phyloP scores from a whole-genome alignment of 2,797 vertebrate species.

The Nyctalus aviator region DNA sequence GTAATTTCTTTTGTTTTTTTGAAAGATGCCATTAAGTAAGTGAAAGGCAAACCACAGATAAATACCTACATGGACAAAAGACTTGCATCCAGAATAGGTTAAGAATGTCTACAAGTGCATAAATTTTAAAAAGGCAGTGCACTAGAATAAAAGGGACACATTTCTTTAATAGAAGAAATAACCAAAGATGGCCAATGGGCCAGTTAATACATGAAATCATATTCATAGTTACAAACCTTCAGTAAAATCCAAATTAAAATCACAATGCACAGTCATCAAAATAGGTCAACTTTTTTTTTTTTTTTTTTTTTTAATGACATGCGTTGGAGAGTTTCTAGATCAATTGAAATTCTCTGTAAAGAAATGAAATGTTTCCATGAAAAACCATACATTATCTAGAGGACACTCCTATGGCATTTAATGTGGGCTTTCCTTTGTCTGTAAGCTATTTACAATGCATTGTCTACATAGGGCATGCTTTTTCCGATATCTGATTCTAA shows the following conservation, averaged over 20 bases:
- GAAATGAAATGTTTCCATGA: not conserved
- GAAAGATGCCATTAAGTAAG: not conserved
- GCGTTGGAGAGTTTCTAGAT: not conserved
- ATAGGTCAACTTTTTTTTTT: not conserved
- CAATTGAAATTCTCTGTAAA: not conserved
- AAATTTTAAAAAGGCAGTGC: not conserved
- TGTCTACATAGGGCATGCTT: not conserved
- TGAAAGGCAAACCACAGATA: not conserved
- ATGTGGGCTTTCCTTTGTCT: not conserved
- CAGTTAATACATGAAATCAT: not conserved
- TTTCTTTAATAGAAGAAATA: not conserved
- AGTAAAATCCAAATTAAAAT: not conserved
- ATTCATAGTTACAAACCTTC: not conserved
- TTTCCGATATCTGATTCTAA: not conserved
- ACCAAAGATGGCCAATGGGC: not conserved
- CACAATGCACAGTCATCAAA: not conserved
- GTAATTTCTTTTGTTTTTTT: not conserved
- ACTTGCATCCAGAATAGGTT: not conserved
- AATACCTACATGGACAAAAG: not conserved
- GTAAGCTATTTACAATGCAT: not conserved
- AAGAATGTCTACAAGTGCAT: not conserved
- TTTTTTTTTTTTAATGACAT: not conserved
- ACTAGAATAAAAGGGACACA: not conserved
- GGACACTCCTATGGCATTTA: not conserved
- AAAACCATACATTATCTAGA: not conserved